Conservation (phyloP, 2,797 vertebrate genomes). For the Salmo trutta region DNA sequence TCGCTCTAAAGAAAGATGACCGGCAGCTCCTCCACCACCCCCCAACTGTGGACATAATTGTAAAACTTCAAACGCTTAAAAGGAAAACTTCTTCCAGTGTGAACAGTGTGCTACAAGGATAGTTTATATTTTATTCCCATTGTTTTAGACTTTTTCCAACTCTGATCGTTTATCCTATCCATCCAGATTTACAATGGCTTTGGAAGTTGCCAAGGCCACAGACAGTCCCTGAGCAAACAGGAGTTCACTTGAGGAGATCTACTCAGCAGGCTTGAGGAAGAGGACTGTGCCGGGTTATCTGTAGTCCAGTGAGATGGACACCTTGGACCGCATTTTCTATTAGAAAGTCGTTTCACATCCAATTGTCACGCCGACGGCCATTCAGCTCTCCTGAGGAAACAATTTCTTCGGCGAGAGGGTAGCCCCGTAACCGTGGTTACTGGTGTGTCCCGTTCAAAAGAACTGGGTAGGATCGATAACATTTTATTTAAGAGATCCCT, state of each 20-base stretch:
- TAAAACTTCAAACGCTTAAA: neutral
- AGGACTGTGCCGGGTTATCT: neutral
- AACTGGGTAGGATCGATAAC: neutral
- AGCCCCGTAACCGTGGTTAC: neutral
- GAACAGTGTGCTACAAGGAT: too few species aligned
- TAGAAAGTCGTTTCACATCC: neutral
- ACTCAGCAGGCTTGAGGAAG: neutral
- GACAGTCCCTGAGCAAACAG: neutral
- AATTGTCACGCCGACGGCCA: neutral
- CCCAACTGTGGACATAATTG: neutral
- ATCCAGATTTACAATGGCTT: neutral
- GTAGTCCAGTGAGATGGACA: neutral
- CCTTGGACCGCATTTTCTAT: neutral
- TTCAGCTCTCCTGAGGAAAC: neutral
- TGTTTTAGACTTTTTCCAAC: neutral
- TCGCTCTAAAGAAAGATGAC: neutral
- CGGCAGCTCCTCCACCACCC: neutral
- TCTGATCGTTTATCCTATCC: neutral
- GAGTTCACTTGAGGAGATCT: neutral
- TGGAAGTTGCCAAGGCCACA: too few species aligned
- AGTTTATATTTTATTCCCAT: neutral
- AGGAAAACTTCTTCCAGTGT: neutral
- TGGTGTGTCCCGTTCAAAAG: neutral
- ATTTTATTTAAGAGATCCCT: conserved; percentile 4
- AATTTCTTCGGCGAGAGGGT: neutral